A percentile compares a stretch with the other conserved stretches of the same genome.
Evolutionary conservation across 64 coral and sea anemone genomes (phyloP).

Genomic region (Hydrozoanthus tunicans): DNA sequence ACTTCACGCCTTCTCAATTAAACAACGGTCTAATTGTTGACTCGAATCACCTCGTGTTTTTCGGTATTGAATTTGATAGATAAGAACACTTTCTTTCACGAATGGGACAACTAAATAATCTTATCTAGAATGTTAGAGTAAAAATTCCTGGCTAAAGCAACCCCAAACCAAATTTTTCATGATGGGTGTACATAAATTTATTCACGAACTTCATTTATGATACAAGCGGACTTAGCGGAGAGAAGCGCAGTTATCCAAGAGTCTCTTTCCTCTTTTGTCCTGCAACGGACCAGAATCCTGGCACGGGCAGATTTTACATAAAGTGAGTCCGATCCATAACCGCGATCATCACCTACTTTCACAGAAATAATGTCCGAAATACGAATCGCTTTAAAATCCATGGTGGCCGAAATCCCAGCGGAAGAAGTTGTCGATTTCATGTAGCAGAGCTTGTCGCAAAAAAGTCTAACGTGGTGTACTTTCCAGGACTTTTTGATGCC

Average conservation of each 20-base stretch:
- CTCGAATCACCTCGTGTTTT: too few species aligned
- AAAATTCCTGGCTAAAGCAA: too few species aligned
- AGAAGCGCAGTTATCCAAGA: not conserved
- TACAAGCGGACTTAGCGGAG: not conserved
- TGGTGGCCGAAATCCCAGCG: not conserved
- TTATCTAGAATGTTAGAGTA: too few species aligned
- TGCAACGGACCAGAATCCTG: not conserved
- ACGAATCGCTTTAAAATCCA: not conserved
- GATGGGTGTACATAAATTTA: too few species aligned
- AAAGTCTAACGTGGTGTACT: not conserved
- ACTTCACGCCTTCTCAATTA: too few species aligned
- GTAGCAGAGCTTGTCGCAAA: not conserved
- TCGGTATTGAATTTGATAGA: too few species aligned
- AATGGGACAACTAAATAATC: too few species aligned
- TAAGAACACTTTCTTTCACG: too few species aligned
- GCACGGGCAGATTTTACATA: not conserved
- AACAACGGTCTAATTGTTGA: too few species aligned
- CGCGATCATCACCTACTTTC: not conserved
- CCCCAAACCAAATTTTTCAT: too few species aligned
- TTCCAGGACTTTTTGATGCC: not conserved
- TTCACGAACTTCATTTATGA: not conserved
- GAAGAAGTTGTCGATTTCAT: not conserved
- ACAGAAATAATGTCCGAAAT: slow-evolving; percentile 7
- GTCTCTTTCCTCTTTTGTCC: not conserved
- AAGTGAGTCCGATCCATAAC: not conserved